Base-by-base conservation (phyloP, 2,888 invertebrate genomes). In the Drosophila multiciliata region DNA sequence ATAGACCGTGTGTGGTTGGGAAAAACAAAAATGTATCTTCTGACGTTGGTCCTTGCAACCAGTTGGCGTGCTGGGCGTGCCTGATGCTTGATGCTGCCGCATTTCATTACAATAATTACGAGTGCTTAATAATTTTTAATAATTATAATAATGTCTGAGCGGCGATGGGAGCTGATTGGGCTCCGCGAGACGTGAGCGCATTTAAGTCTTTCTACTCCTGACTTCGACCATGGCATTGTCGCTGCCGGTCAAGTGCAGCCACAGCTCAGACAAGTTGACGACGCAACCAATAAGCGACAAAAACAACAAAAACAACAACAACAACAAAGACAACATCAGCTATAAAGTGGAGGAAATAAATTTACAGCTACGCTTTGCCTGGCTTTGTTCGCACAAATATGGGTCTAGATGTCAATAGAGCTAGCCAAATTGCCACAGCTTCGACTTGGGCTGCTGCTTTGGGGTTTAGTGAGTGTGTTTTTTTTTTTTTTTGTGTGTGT, bases 31-130 rank as follows among this genome's bases (percentile, higher is more conserved):
- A 32, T 40, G 20, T 70, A 70, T 60, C 55, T 38, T 65, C 35
- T 59, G 58, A 61, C 55, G 60, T 60, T 49, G 68, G 59, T 64
- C 67, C 73, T 76, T 76, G 73, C 65, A 35, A 38, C 23, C 17
- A 38, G 23, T 48, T 40, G 45, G 20, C 1, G 23, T 2, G 40
- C 35, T 26, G 62, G 83, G 82, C 83, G 78, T 79, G 66, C n/a
- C 38, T 55, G 63, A 66, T 58, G 60, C 69, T 82, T 83, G 80
- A 80, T 82, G 73, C 78, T 59, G 80, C 80, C 82, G 82, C 78
- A 87, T 88, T 91, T 84, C 81, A 91, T 87, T 88, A 89, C 82
- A 91, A 90, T 90, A 90, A 90, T 91, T 90, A 89, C 86, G 79
- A 83, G 76, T 68, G 87, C 78, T 90, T 89, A 90, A 90, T 89